Evolutionary conservation across 64 coral and sea anemone genomes (phyloP).

Genomic region (Montipora cactus): DNA sequence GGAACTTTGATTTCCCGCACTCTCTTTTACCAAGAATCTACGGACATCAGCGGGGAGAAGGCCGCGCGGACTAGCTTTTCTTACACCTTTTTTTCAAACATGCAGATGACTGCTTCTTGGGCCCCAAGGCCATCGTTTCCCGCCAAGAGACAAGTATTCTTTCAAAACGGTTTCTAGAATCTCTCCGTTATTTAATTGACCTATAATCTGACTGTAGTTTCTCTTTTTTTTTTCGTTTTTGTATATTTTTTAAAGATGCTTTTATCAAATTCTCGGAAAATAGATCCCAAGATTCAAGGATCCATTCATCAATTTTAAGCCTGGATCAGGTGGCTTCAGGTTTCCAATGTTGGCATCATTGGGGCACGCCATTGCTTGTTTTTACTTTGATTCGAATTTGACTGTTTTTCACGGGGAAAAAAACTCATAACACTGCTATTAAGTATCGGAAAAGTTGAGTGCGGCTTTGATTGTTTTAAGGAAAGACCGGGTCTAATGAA

Average conservation of each 20-base stretch:
- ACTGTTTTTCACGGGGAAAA: no score
- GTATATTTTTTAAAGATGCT: not conserved
- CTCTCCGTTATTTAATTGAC: not conserved
- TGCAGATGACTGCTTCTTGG: not conserved
- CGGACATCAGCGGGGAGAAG: not conserved
- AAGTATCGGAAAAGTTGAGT: no score
- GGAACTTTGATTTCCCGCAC: not conserved
- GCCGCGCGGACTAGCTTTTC: not conserved
- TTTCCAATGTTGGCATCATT: no score
- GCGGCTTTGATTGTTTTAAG: no score
- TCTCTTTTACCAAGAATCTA: not conserved
- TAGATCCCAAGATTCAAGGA: not conserved
- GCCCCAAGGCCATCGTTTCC: not conserved
- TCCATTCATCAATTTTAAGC: not conserved
- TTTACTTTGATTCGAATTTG: no score
- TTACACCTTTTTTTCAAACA: not conserved
- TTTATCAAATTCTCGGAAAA: no score
- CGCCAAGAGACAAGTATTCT: not conserved
- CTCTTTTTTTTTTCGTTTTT: not conserved
- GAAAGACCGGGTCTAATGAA: not conserved
- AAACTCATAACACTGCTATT: no score
- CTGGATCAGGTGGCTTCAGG: no score
- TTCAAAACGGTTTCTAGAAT: not conserved
- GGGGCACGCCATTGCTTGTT: no score
- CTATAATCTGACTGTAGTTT: not conserved